phyloP scores from a whole-genome alignment of 1,140 invertebrate genomes.

The Pygmarrhopalites habei region DNA sequence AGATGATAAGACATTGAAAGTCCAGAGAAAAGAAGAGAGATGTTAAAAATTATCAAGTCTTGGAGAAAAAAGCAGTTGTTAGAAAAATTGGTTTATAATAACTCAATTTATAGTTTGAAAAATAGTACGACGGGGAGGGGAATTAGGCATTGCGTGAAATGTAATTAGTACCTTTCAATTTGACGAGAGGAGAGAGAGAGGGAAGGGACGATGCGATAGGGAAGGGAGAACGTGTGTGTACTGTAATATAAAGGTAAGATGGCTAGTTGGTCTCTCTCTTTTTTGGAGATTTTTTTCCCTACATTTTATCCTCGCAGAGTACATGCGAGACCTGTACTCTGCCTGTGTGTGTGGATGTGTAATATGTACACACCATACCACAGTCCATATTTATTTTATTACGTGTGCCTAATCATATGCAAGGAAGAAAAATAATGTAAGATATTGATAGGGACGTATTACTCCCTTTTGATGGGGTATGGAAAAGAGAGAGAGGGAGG shows the following conservation, averaged over 20 bases:
- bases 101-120: conserved; percentile 36
- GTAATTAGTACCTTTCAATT: conserved; percentile 41
- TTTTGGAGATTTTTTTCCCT: too few relatives aligned
- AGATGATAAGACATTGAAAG: neutral
- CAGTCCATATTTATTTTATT: too few relatives aligned
- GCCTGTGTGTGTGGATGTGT: neutral
- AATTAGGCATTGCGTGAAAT: conserved; percentile 41
- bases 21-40: neutral
- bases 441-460: too few relatives aligned
- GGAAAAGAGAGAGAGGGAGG: neutral
- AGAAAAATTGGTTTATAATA: conserved; percentile 39
- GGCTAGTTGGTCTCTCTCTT: too few relatives aligned
- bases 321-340: too few relatives aligned
- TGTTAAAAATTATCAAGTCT: neutral
- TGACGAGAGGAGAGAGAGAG: conserved; percentile 31
- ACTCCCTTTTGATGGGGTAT: too few relatives aligned
- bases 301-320: too few relatives aligned
- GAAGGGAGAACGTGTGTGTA: conserved; percentile 9
- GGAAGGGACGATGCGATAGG: conserved; percentile 14
- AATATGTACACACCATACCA: too few relatives aligned
- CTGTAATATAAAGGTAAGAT: too few relatives aligned
- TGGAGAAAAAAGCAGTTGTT: conserved; percentile 26
- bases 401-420: too few relatives aligned
- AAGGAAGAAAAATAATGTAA: too few relatives aligned
- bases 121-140: conserved; percentile 16